Conservation (phyloP, 2,113 vertebrate species). For the Pardalotus punctatus region DNA sequence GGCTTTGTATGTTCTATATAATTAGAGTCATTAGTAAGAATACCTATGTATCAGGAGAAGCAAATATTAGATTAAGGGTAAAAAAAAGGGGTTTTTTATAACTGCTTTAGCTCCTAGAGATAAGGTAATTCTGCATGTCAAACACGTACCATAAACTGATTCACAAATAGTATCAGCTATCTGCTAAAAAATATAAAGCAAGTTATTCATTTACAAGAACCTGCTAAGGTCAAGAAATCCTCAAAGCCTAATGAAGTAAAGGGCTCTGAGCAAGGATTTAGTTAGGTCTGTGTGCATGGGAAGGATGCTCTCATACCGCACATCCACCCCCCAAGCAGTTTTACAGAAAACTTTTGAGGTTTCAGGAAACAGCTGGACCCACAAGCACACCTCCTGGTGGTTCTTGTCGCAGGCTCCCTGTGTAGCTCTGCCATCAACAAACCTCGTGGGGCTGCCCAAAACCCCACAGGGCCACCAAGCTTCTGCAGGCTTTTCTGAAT, state of each 20-base stretch:
- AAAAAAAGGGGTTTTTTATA: neutral
- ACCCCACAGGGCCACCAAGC: neutral
- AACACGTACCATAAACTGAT: neutral
- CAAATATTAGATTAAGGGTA: neutral
- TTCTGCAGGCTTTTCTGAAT: neutral
- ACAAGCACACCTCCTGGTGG: neutral
- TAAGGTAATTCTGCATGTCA: constrained; percentile 11
- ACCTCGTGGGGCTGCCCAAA: neutral
- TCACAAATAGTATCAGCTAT: neutral
- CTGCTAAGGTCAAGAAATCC: neutral
- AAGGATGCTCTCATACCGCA: neutral
- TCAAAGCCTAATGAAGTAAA: neutral
- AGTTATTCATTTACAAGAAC: neutral
- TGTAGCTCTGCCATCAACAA: neutral
- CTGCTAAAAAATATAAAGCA: neutral
- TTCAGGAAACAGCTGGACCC: neutral
- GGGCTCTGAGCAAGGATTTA: neutral
- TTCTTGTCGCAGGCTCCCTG: neutral
- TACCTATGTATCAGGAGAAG: neutral
- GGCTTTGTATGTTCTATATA: neutral
- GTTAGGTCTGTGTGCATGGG: rapidly evolving
- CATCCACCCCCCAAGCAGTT: neutral
- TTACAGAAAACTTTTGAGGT: neutral
- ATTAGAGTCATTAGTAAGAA: neutral
- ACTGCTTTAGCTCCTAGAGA: neutral